Percentiles rank a stretch among this genome's conserved stretches.
These are phyloP conservation scores for Hemaris fuciformis DNA, from an alignment of 2,888 invertebrate genomes.

Conservation along the genomic window DNA sequence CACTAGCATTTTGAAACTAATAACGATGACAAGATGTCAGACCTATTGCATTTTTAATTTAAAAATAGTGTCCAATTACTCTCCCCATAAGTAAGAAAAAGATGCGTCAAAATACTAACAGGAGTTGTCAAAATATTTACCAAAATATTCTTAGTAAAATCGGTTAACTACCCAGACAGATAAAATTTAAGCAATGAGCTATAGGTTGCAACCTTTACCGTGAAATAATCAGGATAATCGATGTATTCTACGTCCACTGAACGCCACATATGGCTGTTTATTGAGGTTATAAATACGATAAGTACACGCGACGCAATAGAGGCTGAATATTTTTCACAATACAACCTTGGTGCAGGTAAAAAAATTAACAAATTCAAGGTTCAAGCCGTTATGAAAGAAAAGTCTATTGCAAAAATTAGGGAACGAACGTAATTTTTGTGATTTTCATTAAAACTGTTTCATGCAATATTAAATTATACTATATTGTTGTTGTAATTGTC, in stretches of 20 bases:
- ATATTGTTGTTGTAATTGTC: too few species aligned
- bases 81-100: too few species aligned
- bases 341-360: background rate
- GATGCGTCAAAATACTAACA: too few species aligned
- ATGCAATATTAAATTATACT: too few species aligned
- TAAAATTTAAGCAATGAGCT: constrained; percentile 46
- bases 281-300: background rate
- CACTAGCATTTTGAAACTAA: too few species aligned
- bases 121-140: too few species aligned
- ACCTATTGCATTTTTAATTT: too few species aligned
- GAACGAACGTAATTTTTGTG: background rate
- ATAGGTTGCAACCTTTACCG: constrained; percentile 39
- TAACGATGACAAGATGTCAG: too few species aligned
- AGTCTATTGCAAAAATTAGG: background rate
- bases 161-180: too few species aligned
- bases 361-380: background rate
- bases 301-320: constrained; percentile 1
- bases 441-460: background rate
- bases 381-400: background rate
- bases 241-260: constrained; percentile 19
- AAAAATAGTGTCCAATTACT: too few species aligned
- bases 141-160: too few species aligned
- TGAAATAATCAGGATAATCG: constrained; percentile 27
- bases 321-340: background rate
- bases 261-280: constrained; percentile 16